These are phyloP conservation scores for Battus philenor DNA, from an alignment of 1,140 invertebrate species.

Conservation along the genomic window DNA sequence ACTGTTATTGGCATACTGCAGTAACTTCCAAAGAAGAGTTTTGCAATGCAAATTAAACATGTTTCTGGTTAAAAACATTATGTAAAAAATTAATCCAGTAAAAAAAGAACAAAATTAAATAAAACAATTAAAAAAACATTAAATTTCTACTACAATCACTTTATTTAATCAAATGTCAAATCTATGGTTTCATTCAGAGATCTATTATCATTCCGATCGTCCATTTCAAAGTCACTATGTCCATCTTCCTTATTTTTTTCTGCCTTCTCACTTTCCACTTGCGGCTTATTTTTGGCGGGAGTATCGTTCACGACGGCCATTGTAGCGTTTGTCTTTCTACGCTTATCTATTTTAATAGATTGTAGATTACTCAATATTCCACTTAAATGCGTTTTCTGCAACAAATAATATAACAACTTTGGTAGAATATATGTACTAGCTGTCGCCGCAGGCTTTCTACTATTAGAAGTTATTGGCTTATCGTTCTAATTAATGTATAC, in stretches of 20 bases:
- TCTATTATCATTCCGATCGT: conserved; percentile 18
- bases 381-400: conserved; percentile 35
- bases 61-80: too few relatives aligned
- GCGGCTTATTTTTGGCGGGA: conserved; percentile 4
- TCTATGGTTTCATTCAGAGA: conserved; percentile 28
- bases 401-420: conserved; percentile 17
- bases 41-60: too few relatives aligned
- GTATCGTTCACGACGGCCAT: background rate
- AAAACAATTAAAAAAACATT: too few relatives aligned
- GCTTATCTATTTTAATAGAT: conserved; percentile 25
- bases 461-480: too few relatives aligned
- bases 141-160: too few relatives aligned
- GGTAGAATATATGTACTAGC: too few relatives aligned
- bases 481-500: too few relatives aligned
- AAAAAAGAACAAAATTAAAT: too few relatives aligned
- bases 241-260: conserved; percentile 2
- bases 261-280: background rate
- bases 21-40: too few relatives aligned
- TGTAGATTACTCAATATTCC: conserved; percentile 14
- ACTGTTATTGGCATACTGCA: too few relatives aligned
- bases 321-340: conserved; percentile 26
- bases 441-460: too few relatives aligned
- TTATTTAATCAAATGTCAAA: conserved; percentile 39
- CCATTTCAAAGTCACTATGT: conserved; percentile 6
- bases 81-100: too few relatives aligned